Evolutionary conservation across 2,797 vertebrate genomes (phyloP), one percentile per base, ranked within the genome.

Genomic region (Heliangelus exortis): DNA sequence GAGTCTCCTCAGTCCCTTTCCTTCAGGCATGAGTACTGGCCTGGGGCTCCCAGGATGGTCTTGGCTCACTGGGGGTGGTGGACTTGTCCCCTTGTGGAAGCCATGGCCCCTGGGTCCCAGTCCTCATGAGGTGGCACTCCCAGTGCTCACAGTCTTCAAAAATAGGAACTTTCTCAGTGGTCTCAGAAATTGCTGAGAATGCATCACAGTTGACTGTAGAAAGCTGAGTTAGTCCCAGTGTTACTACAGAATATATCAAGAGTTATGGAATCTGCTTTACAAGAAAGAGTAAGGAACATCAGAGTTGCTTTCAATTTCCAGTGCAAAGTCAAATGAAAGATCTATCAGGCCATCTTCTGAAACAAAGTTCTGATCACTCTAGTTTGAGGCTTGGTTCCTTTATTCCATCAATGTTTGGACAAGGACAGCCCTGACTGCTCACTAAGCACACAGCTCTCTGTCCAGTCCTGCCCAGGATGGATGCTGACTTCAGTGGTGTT

Each of bases 141-240:
- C 19, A 14, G 31, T 43, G 53, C 33, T 63, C 10, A 14, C 15
- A 58, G 9, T 13, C 47, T 66, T 53, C 53, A 23, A 51, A 87
- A 72, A 63, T 9, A 9, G 23, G 41, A 67, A 58, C 8, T 47
- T 78, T n/a, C 7, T 41, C 23, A 10, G 31, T 16, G 18, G 21
- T 55, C 2, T 29, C 4, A 11, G 21, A 76, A 80, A 28, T 51
- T 21, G 16, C 20, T 5, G n/a, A 43, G 31, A 67, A 77, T 61
- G 7, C 6, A 2, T 29, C 1, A 3, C 2, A 5, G 3, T 22
- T n/a, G 34, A 34, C 26, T 0, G 1, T 12, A 29, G 10, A 25
- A 79, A 83, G 47, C 50, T 45, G 50, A 62, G 20, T 47, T 39
- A 67, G 17, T 55, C 34, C 26, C 11, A 11, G 0, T 43, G 41